These are phyloP conservation scores for Mus caroli DNA, from an alignment of 2,797 vertebrate genomes.

Conservation along the genomic window DNA sequence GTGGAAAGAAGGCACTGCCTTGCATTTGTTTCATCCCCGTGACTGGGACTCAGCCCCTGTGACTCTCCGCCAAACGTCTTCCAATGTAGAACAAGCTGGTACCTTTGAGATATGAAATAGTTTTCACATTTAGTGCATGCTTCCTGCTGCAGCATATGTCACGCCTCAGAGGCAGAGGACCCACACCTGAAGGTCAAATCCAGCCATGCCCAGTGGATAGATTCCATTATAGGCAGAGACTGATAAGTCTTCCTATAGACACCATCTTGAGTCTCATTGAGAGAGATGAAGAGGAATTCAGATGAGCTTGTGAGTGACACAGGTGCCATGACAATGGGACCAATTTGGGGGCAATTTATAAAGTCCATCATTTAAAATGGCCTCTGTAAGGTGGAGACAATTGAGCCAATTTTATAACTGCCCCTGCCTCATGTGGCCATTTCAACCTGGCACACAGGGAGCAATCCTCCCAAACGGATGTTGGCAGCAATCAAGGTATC, in stretches of 20 bases:
- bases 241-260: not conserved
- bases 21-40: not conserved
- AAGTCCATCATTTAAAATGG: not conserved
- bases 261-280: not conserved
- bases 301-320: rapidly evolving
- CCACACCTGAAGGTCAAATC: not conserved
- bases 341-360: not conserved
- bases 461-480: not conserved
- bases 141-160: slow-evolving; percentile 24
- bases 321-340: not conserved
- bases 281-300: not conserved
- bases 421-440: not conserved
- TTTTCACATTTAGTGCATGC: not conserved
- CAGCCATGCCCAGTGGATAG: not conserved
- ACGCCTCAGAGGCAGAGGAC: slow-evolving; percentile 4
- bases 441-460: not conserved
- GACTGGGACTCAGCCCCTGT: not conserved
- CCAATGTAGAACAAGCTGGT: not conserved
- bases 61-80: not conserved
- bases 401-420: not conserved
- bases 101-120: not conserved
- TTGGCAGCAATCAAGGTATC: not conserved
- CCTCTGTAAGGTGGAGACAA: not conserved
- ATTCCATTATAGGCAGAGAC: not conserved
- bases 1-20: not conserved